Percentiles rank a stretch among this genome's conserved stretches.
phyloP scores from a whole-genome alignment of 2,113 vertebrate genomes.

The Ciconia stormi region DNA sequence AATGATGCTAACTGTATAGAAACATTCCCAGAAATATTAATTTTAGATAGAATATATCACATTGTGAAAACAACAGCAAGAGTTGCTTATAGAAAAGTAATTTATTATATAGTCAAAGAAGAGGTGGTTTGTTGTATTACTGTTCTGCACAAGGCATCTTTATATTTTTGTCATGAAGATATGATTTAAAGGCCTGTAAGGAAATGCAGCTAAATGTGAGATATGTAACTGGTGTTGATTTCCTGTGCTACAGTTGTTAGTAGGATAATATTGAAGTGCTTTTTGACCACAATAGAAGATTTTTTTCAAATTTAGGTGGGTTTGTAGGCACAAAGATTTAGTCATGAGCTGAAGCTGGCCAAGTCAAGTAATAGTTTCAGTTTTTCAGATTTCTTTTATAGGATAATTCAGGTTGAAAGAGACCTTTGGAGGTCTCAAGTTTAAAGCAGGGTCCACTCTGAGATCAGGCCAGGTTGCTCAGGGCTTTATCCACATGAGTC shows the following conservation, averaged over 20 bases:
- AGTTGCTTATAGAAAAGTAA: not conserved
- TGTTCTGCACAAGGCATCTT: not conserved
- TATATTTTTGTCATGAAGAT: not conserved
- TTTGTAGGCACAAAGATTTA: not conserved
- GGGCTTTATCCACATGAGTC: not conserved
- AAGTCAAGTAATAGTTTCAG: not conserved
- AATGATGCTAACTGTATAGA: not conserved
- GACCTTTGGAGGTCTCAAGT: not conserved
- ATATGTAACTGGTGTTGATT: not conserved
- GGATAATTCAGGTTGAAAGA: not conserved
- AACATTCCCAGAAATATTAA: not conserved
- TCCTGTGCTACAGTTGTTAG: not conserved
- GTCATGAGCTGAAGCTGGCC: not conserved
- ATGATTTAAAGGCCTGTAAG: not conserved
- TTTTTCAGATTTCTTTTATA: not conserved
- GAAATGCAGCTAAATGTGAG: not conserved
- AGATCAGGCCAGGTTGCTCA: not conserved
- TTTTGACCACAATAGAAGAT: not conserved
- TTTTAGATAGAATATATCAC: not conserved
- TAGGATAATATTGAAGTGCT: not conserved
- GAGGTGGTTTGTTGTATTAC: not conserved
- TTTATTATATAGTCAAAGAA: not conserved
- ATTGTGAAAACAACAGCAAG: not conserved
- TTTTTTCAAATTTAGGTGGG: not conserved
- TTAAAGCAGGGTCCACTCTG: not conserved